These are phyloP conservation scores for Heliconius nattereri DNA, from an alignment of 1,140 invertebrate species.

Conservation along the genomic window DNA sequence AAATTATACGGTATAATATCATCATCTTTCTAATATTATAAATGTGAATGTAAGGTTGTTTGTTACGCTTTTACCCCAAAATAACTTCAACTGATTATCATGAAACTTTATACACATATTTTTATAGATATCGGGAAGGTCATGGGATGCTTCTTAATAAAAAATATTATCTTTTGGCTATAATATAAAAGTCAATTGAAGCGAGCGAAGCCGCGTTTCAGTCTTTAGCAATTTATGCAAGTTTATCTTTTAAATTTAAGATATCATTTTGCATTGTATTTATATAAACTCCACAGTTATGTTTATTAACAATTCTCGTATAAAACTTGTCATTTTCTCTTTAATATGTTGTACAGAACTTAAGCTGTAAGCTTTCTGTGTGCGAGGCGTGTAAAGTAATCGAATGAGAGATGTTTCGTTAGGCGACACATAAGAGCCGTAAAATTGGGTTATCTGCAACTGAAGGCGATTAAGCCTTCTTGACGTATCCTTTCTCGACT, in stretches of 20 bases:
- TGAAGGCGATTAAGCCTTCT: slow-evolving; percentile 44
- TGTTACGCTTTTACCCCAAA: no score
- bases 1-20: neutral
- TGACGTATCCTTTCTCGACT: slow-evolving; percentile 39
- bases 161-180: no score
- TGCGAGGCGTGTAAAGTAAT: slow-evolving; percentile 37
- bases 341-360: slow-evolving; percentile 18
- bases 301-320: neutral
- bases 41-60: no score
- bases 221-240: neutral
- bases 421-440: slow-evolving; percentile 44
- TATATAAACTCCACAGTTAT: neutral
- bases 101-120: no score
- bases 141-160: no score
- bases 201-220: no score
- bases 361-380: slow-evolving; percentile 18
- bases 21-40: no score
- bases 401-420: slow-evolving; percentile 43
- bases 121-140: no score
- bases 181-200: no score
- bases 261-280: neutral
- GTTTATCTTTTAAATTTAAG: neutral
- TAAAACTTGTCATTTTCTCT: slow-evolving; percentile 9
- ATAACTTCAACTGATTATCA: no score
- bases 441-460: slow-evolving; percentile 47